A percentile compares a stretch with the other conserved stretches of the same genome.
These are phyloP conservation scores for Lophius americanus DNA, from an alignment of 2,797 vertebrate genomes.

Conservation along the genomic window DNA sequence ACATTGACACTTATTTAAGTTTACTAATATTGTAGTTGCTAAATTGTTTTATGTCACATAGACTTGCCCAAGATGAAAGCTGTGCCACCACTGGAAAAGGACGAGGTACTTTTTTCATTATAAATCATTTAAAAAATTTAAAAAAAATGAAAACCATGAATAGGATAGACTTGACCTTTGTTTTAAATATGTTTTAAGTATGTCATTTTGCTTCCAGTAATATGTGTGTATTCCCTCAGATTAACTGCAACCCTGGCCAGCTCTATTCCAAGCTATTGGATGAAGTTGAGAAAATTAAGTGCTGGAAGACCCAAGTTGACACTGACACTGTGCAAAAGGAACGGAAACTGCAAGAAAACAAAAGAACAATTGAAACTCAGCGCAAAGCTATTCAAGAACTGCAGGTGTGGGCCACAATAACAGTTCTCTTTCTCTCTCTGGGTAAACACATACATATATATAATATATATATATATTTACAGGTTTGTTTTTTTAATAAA, in stretches of 20 bases:
- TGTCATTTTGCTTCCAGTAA: constrained; percentile 24
- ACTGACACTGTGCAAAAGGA: constrained; percentile 87
- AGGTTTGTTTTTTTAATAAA: not conserved
- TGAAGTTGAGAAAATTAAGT: constrained; percentile 93
- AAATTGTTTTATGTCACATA: constrained; percentile 37
- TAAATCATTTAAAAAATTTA: not conserved
- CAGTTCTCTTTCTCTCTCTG: not conserved
- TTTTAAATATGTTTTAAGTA: not conserved
- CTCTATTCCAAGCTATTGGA: constrained; percentile 91
- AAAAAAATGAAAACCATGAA: constrained; percentile 30
- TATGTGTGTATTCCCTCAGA: constrained; percentile 72
- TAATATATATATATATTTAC: too few relatives aligned
- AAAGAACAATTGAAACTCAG: constrained; percentile 89
- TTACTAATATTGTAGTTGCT: not conserved
- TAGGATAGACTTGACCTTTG: constrained; percentile 27
- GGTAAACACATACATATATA: not conserved
- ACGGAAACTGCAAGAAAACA: constrained; percentile 88
- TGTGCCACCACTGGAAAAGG: constrained; percentile 74
- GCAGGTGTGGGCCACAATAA: constrained; percentile 80
- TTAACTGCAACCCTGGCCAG: constrained; percentile 76
- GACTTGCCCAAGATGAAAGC: constrained; percentile 67
- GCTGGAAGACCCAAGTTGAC: constrained; percentile 88
- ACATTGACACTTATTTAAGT: not conserved
- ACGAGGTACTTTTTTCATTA: constrained; percentile 55
- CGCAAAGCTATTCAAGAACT: constrained; percentile 93